These are phyloP conservation scores for Prionace glauca DNA, from an alignment of 2,797 vertebrate species.

Conservation along the genomic window DNA sequence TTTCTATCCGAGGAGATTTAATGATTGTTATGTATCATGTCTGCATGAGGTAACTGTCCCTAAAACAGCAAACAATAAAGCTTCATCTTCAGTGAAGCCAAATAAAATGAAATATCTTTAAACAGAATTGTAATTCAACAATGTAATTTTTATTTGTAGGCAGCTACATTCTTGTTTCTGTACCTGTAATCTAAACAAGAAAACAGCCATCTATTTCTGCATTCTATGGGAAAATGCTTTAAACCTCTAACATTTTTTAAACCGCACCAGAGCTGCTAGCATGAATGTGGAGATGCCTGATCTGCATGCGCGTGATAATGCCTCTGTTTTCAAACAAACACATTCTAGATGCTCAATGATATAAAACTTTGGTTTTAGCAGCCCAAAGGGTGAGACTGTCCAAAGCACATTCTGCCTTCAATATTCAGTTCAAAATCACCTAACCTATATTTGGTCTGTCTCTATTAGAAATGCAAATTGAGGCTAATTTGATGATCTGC, in stretches of 20 bases:
- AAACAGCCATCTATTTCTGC: background rate
- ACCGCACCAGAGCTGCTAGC: background rate
- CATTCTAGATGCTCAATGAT: background rate
- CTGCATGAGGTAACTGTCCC: background rate
- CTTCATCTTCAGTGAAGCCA: background rate
- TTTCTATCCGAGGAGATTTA: background rate
- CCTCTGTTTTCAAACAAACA: background rate
- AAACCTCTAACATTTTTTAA: background rate
- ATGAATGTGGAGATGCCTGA: background rate
- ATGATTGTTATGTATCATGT: background rate
- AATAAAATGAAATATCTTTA: background rate
- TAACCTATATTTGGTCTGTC: background rate
- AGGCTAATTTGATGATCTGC: constrained; percentile 26
- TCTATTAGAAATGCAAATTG: constrained; percentile 24
- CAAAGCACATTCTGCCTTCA: background rate
- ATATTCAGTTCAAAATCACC: background rate
- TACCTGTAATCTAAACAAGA: background rate
- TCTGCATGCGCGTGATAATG: background rate
- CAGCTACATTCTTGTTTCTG: background rate
- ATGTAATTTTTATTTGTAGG: background rate
- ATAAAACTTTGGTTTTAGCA: background rate
- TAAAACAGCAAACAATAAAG: background rate
- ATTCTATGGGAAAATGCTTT: background rate
- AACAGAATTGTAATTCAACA: background rate
- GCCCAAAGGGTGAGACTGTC: background rate